phyloP scores from a whole-genome alignment of 2,888 invertebrate genomes.

The Halocaridina rubra region DNA sequence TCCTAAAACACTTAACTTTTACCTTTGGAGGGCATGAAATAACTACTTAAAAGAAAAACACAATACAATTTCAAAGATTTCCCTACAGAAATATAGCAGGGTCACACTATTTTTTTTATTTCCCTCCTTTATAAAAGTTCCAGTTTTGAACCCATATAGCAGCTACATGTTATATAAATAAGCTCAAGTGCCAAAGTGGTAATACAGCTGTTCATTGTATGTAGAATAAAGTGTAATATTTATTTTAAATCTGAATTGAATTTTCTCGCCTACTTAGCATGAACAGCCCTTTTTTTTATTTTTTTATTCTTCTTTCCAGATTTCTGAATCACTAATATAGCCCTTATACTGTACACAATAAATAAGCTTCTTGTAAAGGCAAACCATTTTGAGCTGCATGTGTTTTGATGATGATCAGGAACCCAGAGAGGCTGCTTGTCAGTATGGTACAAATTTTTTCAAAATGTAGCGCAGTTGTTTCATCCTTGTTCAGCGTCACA shows the following conservation, averaged over 20 bases:
- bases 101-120: background rate
- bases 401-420: background rate
- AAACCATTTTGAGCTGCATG: background rate
- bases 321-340: background rate
- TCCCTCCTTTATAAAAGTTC: background rate
- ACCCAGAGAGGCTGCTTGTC: background rate
- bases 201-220: slow-evolving; percentile 17
- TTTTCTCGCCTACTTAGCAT: background rate
- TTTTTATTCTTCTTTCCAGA: background rate
- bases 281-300: too few species aligned
- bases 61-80: too few species aligned
- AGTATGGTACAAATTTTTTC: slow-evolving; percentile 27
- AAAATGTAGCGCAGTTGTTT: background rate
- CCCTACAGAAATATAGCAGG: slow-evolving; percentile 2
- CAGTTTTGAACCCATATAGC: slow-evolving; percentile 12
- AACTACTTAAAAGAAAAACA: background rate
- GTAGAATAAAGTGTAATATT: too few species aligned
- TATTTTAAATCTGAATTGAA: too few species aligned
- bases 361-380: background rate
- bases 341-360: too few species aligned
- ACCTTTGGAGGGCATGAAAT: background rate
- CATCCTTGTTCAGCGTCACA: too few species aligned
- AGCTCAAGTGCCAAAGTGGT: slow-evolving; percentile 29
- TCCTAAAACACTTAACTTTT: background rate
- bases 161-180: slow-evolving; percentile 5